Evolutionary conservation across 1,140 invertebrate species (phyloP), one percentile per base, ranked within the genome.

Genomic region (Apis cerana): DNA sequence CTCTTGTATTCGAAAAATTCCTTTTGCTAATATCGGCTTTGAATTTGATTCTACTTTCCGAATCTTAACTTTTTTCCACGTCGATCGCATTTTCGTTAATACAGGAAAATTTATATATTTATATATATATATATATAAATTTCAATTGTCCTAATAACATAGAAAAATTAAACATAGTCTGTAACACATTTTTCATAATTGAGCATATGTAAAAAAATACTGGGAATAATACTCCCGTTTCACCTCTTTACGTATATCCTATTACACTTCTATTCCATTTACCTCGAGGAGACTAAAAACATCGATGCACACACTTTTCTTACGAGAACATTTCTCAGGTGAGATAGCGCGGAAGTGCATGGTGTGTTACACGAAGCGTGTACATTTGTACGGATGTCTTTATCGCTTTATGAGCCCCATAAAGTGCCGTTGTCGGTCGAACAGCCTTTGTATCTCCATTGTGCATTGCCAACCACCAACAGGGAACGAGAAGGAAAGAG

Each of bases 391-490:
- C 81, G 83, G 85, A 91, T 90, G 89, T 89, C 91, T 92, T 91
- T 92, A 91, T 91, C 90, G 88, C 79, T 90, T 91, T 90, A 91
- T 88, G 90, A 90, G 86, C 62, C 71, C 88, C 89, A 90, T 91
- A 92, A 91, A 91, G 85, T 88, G 90, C 83, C 70, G 76, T 78
- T 86, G 76, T 43, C 52, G 74, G 75, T 77, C 82, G 77, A 85
- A 58, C 72, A 67, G 83, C 58, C 80, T 80, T 80, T 83, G 69
- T 85, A 84, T 84, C 86, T 87, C 64, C 27, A 50, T 54, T 15
- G 27, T 69, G 27, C 65, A 61, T 52, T 9, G n/a, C 56, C 75
- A 27, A 68, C 54, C 54, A 50, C 33, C 4, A 43, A 43, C 54
- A 43, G 62, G 15, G 54, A 7, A 21, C 58, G 58, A 4, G 27